Conservation (phyloP, 1,140 invertebrate genomes). For the Maconellicoccus hirsutus region DNA sequence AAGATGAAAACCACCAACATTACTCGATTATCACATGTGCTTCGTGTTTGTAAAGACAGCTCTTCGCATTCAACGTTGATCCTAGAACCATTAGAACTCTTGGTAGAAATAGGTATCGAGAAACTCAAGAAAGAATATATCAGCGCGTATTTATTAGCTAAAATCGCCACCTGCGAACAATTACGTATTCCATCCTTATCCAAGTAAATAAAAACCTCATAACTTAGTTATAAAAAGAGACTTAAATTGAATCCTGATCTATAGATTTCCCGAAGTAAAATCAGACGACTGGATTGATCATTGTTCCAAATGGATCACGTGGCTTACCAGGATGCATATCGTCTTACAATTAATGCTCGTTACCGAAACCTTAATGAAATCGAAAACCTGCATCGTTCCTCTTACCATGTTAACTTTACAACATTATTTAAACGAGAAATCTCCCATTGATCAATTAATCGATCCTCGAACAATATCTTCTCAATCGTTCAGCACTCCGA, state of each 20-base stretch:
- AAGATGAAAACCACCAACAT: constrained; percentile 23
- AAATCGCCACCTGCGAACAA: constrained; percentile 11
- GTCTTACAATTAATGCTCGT: background rate
- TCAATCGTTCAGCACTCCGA: background rate
- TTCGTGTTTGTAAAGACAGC: background rate
- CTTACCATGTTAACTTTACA: background rate
- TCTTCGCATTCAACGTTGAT: constrained; percentile 6
- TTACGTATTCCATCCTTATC: constrained; percentile 16
- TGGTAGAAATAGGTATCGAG: constrained; percentile 24
- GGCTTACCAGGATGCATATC: background rate
- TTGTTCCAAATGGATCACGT: constrained; percentile 1
- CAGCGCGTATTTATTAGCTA: constrained; percentile 14
- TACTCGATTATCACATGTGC: constrained; percentile 1
- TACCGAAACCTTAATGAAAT: background rate
- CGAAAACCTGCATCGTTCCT: background rate
- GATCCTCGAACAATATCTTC: background rate
- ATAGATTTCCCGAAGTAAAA: constrained; percentile 4
- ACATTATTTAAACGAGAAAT: background rate
- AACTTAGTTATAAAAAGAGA: background rate
- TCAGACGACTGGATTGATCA: background rate
- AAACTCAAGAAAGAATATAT: constrained; percentile 25
- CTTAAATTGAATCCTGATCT: background rate
- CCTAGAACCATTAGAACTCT: constrained; percentile 19
- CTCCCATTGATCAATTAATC: background rate
- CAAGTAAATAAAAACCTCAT: constrained; percentile 11